These are phyloP conservation scores for Cryptosula pallasiana DNA, from an alignment of 2,888 invertebrate genomes.

Conservation along the genomic window DNA sequence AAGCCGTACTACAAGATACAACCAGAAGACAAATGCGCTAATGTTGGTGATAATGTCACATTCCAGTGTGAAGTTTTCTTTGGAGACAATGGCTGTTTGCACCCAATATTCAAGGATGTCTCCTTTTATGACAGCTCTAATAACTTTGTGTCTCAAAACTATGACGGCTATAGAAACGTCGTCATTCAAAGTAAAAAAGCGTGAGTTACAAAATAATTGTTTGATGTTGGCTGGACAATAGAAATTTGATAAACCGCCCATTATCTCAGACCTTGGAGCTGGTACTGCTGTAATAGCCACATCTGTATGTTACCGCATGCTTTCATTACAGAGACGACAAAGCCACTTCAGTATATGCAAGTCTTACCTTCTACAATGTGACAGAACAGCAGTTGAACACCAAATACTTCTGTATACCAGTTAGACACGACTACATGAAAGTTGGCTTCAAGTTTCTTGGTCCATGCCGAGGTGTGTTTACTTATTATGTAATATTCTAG, in stretches of 20 bases:
- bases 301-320: too few relatives aligned
- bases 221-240: too few relatives aligned
- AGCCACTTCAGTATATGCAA: conserved; percentile 9
- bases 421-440: conserved; percentile 7
- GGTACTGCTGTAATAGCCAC: too few relatives aligned
- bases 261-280: too few relatives aligned
- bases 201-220: too few relatives aligned
- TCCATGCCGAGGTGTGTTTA: neutral
- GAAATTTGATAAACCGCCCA: too few relatives aligned
- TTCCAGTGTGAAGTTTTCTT: conserved; percentile 1
- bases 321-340: conserved; percentile 5
- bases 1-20: neutral
- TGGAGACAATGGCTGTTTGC: neutral
- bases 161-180: neutral
- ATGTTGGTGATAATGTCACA: neutral
- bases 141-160: neutral
- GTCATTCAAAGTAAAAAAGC: neutral
- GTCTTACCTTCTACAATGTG: neutral
- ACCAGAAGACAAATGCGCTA: neutral
- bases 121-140: neutral
- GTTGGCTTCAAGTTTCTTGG: conserved; percentile 2
- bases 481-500: too few relatives aligned
- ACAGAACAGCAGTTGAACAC: conserved; percentile 6
- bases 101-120: neutral
- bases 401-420: conserved; percentile 1